Base-by-base conservation (phyloP, 2,797 vertebrate species). In the Aulostomus chinensis region DNA sequence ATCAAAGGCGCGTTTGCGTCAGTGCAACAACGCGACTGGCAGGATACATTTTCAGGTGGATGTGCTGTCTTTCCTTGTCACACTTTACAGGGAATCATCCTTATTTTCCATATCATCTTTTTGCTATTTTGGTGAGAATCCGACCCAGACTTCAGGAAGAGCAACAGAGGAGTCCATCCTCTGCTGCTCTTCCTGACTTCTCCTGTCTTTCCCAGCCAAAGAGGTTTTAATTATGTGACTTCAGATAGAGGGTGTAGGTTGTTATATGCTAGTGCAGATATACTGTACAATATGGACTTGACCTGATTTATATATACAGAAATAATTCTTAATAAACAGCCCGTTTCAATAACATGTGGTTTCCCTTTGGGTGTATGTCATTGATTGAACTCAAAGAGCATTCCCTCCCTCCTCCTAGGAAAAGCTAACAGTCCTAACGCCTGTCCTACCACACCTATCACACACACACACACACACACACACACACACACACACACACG, bases 391-490 rank as follows among this genome's bases (percentile, higher is more conserved):
- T 49, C 40, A 58, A 24, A 40, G 49, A 81, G 58, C 50, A 52
- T 52, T 66, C 78, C 58, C 72, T 67, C 63, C 20, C 63, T 73
- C 76, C 60, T 71, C 68, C 59, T 65, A 69, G 73, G 68, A 80
- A 85, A 79, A 76, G 75, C 76, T 76, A 80, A 81, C 78, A 84
- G 76, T 65, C 84, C 81, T 78, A 81, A 82, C 83, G 84, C 81
- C 71, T 81, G 81, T 82, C 58, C 81, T 60, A 79, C 85, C 82
- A 81, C 87, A 86, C 87, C 85, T 86, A 78, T 74, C 75, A 56
- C 47, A 74, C 79, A 80, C 75, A 77, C 79, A 81, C 68, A 73
- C 52, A 57, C 78, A 74, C 79, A 80, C 75, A 77, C 79, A 81
- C 68, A 73, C 52, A 57, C 75, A 56, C 47, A 74, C 79, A 80